phyloP scores from a whole-genome alignment of 2,888 invertebrate genomes.

The Imbricaverruca yamaguchii region DNA sequence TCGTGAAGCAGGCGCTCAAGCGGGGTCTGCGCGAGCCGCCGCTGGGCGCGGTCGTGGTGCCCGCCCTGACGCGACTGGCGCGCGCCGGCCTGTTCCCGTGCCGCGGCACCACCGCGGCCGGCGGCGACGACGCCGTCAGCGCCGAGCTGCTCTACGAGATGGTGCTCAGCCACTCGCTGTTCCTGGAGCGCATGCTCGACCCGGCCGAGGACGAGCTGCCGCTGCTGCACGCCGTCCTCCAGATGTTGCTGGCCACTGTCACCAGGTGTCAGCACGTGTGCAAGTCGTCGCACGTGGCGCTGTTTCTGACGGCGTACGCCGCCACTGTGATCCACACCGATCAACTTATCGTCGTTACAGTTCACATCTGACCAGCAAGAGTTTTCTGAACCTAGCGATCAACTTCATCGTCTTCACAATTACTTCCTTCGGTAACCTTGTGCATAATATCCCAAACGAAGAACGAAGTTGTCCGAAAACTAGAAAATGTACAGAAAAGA shows the following conservation, averaged over 20 bases:
- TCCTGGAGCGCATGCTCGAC: slow-evolving; percentile 1
- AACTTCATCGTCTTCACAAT: no score
- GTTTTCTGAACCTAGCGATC: no score
- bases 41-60: not conserved
- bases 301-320: not conserved
- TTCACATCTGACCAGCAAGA: no score
- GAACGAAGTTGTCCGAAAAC: no score
- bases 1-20: not conserved
- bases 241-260: not conserved
- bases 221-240: not conserved
- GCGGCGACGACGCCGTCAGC: not conserved
- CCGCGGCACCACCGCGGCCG: not conserved
- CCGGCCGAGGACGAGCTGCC: not conserved
- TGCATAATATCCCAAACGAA: no score
- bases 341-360: not conserved
- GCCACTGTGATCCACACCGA: not conserved
- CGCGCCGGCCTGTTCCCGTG: not conserved
- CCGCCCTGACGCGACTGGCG: not conserved
- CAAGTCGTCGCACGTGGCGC: slow-evolving; percentile 7
- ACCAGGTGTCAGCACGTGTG: not conserved
- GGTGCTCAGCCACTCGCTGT: not conserved
- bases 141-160: not conserved
- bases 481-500: no score
- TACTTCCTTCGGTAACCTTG: no score
- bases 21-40: not conserved